phyloP scores from a whole-genome alignment of 2,888 invertebrate species.

The Pammene aurita region DNA sequence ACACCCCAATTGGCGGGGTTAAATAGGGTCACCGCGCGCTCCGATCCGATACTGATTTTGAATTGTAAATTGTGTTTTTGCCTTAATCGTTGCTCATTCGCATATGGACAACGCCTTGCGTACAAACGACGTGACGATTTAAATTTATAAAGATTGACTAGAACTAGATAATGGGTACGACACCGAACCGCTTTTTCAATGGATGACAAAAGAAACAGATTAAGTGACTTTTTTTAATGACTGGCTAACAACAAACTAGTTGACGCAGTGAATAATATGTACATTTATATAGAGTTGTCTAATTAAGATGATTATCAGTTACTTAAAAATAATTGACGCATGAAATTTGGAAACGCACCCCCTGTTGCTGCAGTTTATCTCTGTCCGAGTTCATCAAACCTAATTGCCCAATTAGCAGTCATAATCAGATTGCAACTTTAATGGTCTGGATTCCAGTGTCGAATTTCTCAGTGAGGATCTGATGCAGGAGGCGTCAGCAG shows the following conservation, averaged over 20 bases:
- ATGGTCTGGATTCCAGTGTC: slow-evolving; percentile 16
- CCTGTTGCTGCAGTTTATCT: slow-evolving; percentile 20
- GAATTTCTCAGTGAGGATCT: not conserved
- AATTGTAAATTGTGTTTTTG: slow-evolving; percentile 62
- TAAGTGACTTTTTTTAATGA: too few species aligned
- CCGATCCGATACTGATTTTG: slow-evolving; percentile 63
- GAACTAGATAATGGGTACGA: not conserved
- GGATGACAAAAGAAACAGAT: not conserved
- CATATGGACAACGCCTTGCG: slow-evolving; percentile 18
- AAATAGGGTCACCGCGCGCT: slow-evolving; percentile 68
- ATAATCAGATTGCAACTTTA: slow-evolving; percentile 4
- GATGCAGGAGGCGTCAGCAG: too few species aligned
- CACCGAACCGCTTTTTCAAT: slow-evolving; percentile 1
- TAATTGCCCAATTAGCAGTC: slow-evolving; percentile 27
- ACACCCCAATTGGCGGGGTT: slow-evolving; percentile 69
- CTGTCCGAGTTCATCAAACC: slow-evolving; percentile 1
- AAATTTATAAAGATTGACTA: slow-evolving; percentile 7
- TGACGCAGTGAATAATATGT: too few species aligned
- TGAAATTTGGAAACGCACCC: slow-evolving; percentile 11
- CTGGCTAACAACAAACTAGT: too few species aligned
- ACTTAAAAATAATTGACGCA: not conserved
- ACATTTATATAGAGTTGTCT: too few species aligned
- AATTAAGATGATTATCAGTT: not conserved
- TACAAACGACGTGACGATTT: slow-evolving; percentile 25
- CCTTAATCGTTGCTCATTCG: slow-evolving; percentile 44